Base-by-base conservation (phyloP, 1,140 invertebrate genomes). In the Aricia agestis region DNA sequence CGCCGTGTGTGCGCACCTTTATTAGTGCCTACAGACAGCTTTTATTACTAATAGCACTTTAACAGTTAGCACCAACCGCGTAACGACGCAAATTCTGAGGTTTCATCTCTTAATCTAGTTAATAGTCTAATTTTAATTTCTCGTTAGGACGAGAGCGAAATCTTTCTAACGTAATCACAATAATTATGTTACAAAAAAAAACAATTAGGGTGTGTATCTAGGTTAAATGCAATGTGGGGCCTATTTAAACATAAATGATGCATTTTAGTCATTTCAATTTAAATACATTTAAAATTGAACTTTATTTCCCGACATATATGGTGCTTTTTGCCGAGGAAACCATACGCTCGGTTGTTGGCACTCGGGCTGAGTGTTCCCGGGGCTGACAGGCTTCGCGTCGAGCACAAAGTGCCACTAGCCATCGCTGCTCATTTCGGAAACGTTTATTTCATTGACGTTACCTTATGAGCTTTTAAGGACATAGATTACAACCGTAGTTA, bases 11-110 rank as follows among this genome's bases (percentile, higher is more conserved):
- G 76, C 68, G 74, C 67, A 6, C 18, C 75, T 85, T 82, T 78
- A 79, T 81, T 85, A 74, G 77, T 69, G 66, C 73, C 75, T 82
- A 79, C 78, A 76, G 76, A 77, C 66, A 74, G 73, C 74, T 77
- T 83, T 85, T 80, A 81, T 85, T 82, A 80, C 78, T 81, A 79
- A 83, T 80, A 78, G 80, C 76, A 74, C 76, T 79, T 81, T 78
- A 76, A 76, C 76, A 81, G 80, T 82, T 82, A 81, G 77, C 75
- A 71, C 71, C 74, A 75, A 19, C 17, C 59, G 45, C 9, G 45
- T 52, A 52, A 52, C 66, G 73, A 45, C 18, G 9, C 25, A 61
- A 19, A 63, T 63, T 63, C 59, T 63, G 19, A 31, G 45, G 45
- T 52, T 52, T 52, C 45, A 52, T 52, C 7, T 52, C 45, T 52